These are phyloP conservation scores for Oscheius sp. DNA, from an alignment of 2,888 invertebrate genomes.

Conservation along the genomic window DNA sequence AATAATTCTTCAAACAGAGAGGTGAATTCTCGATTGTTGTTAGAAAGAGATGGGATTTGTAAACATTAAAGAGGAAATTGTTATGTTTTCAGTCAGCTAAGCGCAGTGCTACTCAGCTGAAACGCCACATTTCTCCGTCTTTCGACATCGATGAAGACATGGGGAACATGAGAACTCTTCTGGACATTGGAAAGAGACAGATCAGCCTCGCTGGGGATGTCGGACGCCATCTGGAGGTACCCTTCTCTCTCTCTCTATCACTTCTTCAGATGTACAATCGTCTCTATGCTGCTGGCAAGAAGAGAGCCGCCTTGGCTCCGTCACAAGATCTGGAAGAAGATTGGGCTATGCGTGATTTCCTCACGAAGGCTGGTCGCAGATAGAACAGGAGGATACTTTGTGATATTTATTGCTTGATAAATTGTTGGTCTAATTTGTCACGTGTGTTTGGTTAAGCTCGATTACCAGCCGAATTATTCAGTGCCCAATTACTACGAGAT, in stretches of 20 bases:
- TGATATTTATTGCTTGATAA: constrained; percentile 16
- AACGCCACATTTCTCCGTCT: constrained; percentile 50
- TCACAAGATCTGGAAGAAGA: constrained; percentile 40
- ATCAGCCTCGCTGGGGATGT: constrained; percentile 42
- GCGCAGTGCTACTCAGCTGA: constrained; percentile 38
- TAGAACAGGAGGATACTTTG: background rate
- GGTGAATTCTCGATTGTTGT: too few relatives aligned
- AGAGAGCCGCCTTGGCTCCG: constrained; percentile 39
- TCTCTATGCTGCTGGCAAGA: constrained; percentile 48
- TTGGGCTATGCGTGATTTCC: constrained; percentile 39
- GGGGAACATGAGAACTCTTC: constrained; percentile 44
- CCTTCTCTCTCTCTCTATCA: background rate
- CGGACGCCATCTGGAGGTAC: constrained; percentile 45
- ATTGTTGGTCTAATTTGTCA: constrained; percentile 1
- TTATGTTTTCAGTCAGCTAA: constrained; percentile 29
- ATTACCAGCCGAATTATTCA: constrained; percentile 1
- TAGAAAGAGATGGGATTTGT: background rate
- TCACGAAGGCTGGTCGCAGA: constrained; percentile 44
- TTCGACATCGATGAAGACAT: constrained; percentile 48
- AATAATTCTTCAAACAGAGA: too few relatives aligned
- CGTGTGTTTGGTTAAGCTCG: background rate
- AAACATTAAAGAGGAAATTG: too few relatives aligned
- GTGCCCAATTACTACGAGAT: background rate
- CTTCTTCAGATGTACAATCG: constrained; percentile 48
- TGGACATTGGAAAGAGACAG: constrained; percentile 50